Evolutionary conservation across 1,140 invertebrate genomes (phyloP).

Genomic region (Bilobella aurantiaca): DNA sequence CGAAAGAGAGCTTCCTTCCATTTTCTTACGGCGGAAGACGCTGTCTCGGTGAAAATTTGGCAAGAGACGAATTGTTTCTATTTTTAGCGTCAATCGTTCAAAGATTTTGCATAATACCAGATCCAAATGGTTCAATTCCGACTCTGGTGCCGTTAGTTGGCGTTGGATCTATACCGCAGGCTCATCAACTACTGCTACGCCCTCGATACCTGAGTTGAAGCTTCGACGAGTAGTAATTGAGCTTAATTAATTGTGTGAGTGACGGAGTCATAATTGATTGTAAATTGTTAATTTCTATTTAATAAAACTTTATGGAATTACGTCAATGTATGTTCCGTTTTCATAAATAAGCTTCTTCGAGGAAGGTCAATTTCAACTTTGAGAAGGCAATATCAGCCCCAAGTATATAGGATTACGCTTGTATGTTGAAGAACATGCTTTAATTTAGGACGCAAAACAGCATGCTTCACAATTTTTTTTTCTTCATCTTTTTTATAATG

Average conservation of each 20-base stretch:
- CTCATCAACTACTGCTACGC: neutral
- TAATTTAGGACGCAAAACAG: slow-evolving; percentile 23
- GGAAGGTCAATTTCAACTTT: neutral
- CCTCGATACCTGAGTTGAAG: neutral
- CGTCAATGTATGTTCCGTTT: neutral
- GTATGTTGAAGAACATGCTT: slow-evolving; percentile 16
- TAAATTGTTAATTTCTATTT: neutral
- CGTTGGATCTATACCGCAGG: neutral
- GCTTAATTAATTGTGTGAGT: neutral
- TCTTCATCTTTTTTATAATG: slow-evolving; percentile 20
- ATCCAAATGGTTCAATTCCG: neutral
- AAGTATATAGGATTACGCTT: slow-evolving; percentile 17
- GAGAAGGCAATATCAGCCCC: slow-evolving; percentile 7
- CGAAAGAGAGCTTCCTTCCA: slow-evolving; percentile 56
- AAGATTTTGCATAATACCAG: slow-evolving; percentile 6
- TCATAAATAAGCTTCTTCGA: neutral
- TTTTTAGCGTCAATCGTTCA: slow-evolving; percentile 59
- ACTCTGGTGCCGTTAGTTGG: neutral
- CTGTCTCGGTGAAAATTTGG: slow-evolving; percentile 64
- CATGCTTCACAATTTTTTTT: slow-evolving; percentile 36
- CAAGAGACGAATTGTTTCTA: slow-evolving; percentile 59
- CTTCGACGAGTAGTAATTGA: neutral
- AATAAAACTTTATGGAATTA: neutral
- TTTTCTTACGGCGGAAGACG: slow-evolving; percentile 61
- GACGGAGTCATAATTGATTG: neutral